Base-by-base conservation (phyloP, 2,797 vertebrate species). In the Molossus molossus region DNA sequence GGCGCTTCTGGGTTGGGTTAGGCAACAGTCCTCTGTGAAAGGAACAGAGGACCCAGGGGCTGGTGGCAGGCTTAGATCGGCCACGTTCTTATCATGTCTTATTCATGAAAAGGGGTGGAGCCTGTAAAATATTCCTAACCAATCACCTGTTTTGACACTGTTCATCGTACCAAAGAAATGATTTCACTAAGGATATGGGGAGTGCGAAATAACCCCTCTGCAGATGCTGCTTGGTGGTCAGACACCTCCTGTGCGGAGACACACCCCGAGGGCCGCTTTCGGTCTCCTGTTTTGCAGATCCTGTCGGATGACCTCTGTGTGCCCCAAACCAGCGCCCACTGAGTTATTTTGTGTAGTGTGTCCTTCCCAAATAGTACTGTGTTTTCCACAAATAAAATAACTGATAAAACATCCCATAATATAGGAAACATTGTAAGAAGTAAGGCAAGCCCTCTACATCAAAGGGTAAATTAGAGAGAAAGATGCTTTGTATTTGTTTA, bases 311-410 rank as follows among this genome's bases (percentile, higher is more conserved):
- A 84, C 27, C 69, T 21, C 0, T 72, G 27, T 48, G 9, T 62
- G 60, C 80, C 37, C 55, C 18, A 76, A 87, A 53, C 53, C 48
- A 92, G 9, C 9, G 12, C 45, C 79, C 48, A 37, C 2, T 60
- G 4, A 37, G 5, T 91, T 64, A 48, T 77, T 84, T 87, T 58
- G 21, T 33, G 20, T 70, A 25, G 7, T 29, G 20, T 75, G 48
- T 70, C 50, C 79, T 90, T 75, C n/a, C 12, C 40, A 90, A 70
- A 53, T 21, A 12, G 37, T 65, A 27, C 13, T 40, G 79, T 37
- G 12, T 40, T 64, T 23, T 83, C 73, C 70, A 75, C 37, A 94
- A 90, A 62, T 70, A 80, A 95, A 94, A 76, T 64, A 81, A 58
- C 10, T 18, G 33, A 93, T 7, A 72, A 50, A 87, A 73, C 17